Base-by-base conservation (phyloP, 1,140 invertebrate species). In the Proctacanthus coquilletti region DNA sequence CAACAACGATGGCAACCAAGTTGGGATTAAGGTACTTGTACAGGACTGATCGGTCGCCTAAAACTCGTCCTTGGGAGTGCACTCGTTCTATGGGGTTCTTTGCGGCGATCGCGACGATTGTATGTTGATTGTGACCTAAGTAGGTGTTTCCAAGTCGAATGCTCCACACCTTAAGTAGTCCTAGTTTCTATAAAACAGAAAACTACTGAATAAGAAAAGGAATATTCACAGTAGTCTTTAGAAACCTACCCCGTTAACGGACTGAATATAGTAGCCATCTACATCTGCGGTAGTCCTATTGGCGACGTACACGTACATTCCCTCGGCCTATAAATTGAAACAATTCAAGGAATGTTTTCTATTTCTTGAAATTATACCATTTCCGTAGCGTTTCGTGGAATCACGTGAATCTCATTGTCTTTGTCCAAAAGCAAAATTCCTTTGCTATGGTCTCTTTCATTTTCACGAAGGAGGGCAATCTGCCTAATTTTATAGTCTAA, bases 11-110 rank as follows among this genome's bases (percentile, higher is more conserved):
- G 18, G 84, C 84, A 30, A 94, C 77, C 40, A 98, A 64, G 68
- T 98, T 98, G 17, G 95, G 95, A 72, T 99, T 98, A 33, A 91
- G 73, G 60, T 98, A 98, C 60, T 98, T 99, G 64, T 98, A 99
- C 14, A 98, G 72, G 27, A 98, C 94, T 53, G 84, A 89, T 48
- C 95, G 72, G 67, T 98, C 94, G 20, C 79, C 81, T 40, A 98
- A 65, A 19, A 98, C 93, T 48, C 89, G 74, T 18, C 95, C 95
- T 58, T 93, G 88, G 2, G 93, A 95, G 60, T 97, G 91, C 8
- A 96, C 88, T 50, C 80, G 77, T 66, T 98, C 94, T 44, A 72
- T 64, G 9, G 74, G 62, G 52, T 75, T 74, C 53, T 86, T 86
- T 4, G 69, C 63, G 32, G 74, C 71, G 13, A 84, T 67, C 21